Evolutionary conservation across 2,888 invertebrate species (phyloP).

Genomic region (Erebia epiphron): DNA sequence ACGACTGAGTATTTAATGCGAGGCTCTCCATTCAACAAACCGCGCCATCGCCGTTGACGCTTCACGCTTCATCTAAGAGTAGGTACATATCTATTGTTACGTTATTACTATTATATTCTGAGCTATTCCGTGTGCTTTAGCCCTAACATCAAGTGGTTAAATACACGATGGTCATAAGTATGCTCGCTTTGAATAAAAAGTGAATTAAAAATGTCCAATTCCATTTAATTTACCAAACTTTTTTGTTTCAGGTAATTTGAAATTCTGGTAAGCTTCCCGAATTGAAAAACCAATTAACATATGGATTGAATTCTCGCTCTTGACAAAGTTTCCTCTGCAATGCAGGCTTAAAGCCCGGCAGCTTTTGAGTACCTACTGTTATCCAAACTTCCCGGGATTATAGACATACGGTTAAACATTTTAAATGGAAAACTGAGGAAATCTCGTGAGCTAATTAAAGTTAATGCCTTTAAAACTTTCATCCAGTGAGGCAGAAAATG

Average conservation of each 20-base stretch:
- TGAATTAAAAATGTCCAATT: background rate
- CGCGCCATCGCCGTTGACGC: too few species aligned
- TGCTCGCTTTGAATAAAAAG: background rate
- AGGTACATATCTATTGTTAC: too few species aligned
- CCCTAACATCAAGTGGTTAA: too few species aligned
- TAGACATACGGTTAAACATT: constrained; percentile 18
- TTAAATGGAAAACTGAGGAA: constrained; percentile 18
- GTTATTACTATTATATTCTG: too few species aligned
- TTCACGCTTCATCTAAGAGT: too few species aligned
- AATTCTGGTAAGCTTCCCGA: constrained; percentile 4
- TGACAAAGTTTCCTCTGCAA: constrained; percentile 25
- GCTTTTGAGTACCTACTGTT: constrained; percentile 19
- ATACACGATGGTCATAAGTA: background rate
- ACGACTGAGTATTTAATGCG: too few species aligned
- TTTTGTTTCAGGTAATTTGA: constrained; percentile 4
- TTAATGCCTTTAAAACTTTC: background rate
- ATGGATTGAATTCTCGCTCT: constrained; percentile 22
- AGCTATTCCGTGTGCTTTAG: too few species aligned
- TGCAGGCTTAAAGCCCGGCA: constrained; percentile 23
- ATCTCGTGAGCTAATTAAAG: constrained; percentile 20
- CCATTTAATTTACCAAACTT: background rate
- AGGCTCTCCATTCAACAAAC: too few species aligned
- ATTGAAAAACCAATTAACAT: constrained; percentile 21
- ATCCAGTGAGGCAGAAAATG: constrained; percentile 10
- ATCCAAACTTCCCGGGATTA: constrained; percentile 21